phyloP scores from a whole-genome alignment of 2,888 invertebrate genomes.

The Lapara coniferarum region DNA sequence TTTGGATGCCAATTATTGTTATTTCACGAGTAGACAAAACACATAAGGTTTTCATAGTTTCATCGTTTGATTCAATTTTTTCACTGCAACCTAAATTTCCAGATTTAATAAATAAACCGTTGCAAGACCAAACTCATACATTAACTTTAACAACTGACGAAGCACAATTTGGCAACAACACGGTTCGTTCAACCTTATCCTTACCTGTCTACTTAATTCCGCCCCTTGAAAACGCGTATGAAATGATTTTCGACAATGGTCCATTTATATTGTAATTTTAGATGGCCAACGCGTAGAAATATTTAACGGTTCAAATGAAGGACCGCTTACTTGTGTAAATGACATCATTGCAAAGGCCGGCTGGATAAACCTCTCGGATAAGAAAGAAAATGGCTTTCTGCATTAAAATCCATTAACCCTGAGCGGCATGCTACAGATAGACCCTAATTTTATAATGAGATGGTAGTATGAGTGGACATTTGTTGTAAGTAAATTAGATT shows the following conservation, averaged over 20 bases:
- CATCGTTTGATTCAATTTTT: neutral
- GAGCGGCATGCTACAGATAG: neutral
- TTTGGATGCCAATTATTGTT: too few species aligned
- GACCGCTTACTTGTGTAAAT: conserved; percentile 37
- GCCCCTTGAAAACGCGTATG: conserved; percentile 5
- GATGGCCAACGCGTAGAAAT: conserved; percentile 24
- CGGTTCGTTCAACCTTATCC: conserved; percentile 12
- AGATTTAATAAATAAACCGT: neutral
- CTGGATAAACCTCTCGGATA: conserved; percentile 36
- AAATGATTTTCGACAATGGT: conserved; percentile 25
- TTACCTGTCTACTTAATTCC: conserved; percentile 8
- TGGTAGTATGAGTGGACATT: neutral
- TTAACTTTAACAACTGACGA: neutral
- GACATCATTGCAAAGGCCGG: conserved; percentile 46
- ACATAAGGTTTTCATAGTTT: neutral
- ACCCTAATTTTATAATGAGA: conserved; percentile 13
- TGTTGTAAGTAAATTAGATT: neutral
- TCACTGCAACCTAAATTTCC: neutral
- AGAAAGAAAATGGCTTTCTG: conserved; percentile 25
- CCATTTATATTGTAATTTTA: conserved; percentile 28
- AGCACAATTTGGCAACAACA: neutral
- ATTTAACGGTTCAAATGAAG: conserved; percentile 26
- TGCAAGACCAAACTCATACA: neutral
- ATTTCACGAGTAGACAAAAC: neutral
- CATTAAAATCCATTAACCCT: conserved; percentile 16